These are phyloP conservation scores for Thymelicus acteon DNA, from an alignment of 2,888 invertebrate genomes.

Conservation along the genomic window DNA sequence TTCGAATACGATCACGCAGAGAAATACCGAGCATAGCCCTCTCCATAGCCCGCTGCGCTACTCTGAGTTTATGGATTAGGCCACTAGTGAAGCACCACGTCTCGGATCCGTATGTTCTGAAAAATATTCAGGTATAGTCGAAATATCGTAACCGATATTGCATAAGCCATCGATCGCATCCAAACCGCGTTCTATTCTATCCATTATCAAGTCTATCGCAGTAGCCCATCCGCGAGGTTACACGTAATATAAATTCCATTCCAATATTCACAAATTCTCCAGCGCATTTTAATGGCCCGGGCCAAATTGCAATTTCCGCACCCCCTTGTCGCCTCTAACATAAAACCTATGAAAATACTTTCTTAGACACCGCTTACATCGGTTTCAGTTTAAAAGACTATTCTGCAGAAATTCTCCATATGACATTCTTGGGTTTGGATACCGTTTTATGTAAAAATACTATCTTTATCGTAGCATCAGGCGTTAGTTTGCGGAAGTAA, in stretches of 20 bases:
- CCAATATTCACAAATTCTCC: slow-evolving; percentile 83
- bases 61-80: too few species aligned
- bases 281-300: slow-evolving; percentile 68
- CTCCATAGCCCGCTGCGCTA: too few species aligned
- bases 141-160: too few species aligned
- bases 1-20: too few species aligned
- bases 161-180: too few species aligned
- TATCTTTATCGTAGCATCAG: too few species aligned
- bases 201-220: slow-evolving; percentile 32
- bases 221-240: slow-evolving; percentile 53
- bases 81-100: too few species aligned
- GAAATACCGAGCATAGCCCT: too few species aligned
- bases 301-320: slow-evolving; percentile 76
- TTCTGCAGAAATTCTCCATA: slow-evolving; percentile 15
- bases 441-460: neutral
- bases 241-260: slow-evolving; percentile 80
- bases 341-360: slow-evolving; percentile 57
- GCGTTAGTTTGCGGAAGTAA: too few species aligned
- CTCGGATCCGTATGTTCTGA: too few species aligned
- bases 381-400: slow-evolving; percentile 32
- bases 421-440: neutral
- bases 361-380: slow-evolving; percentile 41
- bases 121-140: neutral
- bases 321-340: slow-evolving; percentile 58
- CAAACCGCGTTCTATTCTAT: slow-evolving; percentile 23